A percentile compares a stretch with the other conserved stretches of the same genome.
These are phyloP conservation scores for Apamea epomidion DNA, from an alignment of 2,888 invertebrate species.

Conservation along the genomic window DNA sequence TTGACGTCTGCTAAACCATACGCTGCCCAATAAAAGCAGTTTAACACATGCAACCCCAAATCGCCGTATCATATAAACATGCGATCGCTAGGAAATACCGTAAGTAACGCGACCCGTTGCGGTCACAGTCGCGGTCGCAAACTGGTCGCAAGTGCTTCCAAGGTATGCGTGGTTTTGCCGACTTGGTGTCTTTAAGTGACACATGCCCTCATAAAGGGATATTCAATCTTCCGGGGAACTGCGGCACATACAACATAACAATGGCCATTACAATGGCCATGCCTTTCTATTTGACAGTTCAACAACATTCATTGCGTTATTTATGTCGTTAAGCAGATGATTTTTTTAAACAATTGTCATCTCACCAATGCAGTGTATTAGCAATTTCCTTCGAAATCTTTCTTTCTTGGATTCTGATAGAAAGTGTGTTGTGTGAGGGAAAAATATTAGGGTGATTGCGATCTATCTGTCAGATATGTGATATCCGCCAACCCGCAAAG, in stretches of 20 bases:
- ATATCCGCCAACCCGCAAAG: too few species aligned
- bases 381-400: too few species aligned
- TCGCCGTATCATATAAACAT: background rate
- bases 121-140: slow-evolving; percentile 41
- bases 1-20: background rate
- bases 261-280: background rate
- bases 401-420: too few species aligned
- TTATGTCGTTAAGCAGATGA: background rate
- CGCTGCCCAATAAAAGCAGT: background rate
- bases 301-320: background rate
- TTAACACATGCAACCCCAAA: slow-evolving; percentile 14
- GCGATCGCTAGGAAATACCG: slow-evolving; percentile 23
- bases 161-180: slow-evolving; percentile 43
- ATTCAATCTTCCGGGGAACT: background rate
- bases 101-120: slow-evolving; percentile 34
- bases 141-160: slow-evolving; percentile 19
- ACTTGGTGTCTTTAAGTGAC: background rate
- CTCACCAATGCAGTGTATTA: too few species aligned
- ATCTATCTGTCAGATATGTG: too few species aligned
- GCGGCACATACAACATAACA: background rate
- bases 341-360: too few species aligned
- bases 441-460: too few species aligned
- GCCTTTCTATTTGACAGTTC: background rate
- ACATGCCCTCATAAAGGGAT: background rate
- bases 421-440: too few species aligned